These are phyloP conservation scores for Ceyx margarethae DNA, from an alignment of 2,113 vertebrate species.

Conservation along the genomic window DNA sequence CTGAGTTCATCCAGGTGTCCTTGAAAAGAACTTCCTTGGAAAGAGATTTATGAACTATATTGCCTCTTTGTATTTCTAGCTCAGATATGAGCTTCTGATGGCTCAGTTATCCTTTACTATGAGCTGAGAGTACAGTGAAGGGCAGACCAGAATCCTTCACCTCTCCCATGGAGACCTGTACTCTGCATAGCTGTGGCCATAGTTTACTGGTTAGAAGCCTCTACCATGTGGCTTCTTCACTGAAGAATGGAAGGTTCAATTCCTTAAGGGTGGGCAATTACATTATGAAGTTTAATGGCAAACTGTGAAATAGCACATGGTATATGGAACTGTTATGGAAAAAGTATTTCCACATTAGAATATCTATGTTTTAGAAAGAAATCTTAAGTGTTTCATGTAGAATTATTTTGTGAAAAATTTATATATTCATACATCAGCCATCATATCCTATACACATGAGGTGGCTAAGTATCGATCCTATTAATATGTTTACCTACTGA, in stretches of 20 bases:
- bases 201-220: background rate
- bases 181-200: accelerated
- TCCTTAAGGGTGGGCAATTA: background rate
- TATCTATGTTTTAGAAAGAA: background rate
- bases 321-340: background rate
- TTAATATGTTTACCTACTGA: background rate
- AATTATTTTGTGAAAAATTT: background rate
- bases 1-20: background rate
- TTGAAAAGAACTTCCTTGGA: background rate
- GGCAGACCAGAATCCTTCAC: background rate
- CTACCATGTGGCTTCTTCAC: background rate
- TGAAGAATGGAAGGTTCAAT: background rate
- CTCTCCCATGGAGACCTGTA: background rate
- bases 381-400: background rate
- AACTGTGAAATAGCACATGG: background rate
- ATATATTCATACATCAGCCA: background rate
- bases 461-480: background rate
- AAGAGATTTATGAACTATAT: background rate
- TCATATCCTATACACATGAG: background rate
- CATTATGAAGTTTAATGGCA: background rate
- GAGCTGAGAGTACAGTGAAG: background rate
- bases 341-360: background rate
- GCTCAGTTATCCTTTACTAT: background rate
- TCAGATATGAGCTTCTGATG: background rate
- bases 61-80: background rate